These are phyloP conservation scores for Heliconius aoede DNA, from an alignment of 2,888 invertebrate species.

Conservation along the genomic window DNA sequence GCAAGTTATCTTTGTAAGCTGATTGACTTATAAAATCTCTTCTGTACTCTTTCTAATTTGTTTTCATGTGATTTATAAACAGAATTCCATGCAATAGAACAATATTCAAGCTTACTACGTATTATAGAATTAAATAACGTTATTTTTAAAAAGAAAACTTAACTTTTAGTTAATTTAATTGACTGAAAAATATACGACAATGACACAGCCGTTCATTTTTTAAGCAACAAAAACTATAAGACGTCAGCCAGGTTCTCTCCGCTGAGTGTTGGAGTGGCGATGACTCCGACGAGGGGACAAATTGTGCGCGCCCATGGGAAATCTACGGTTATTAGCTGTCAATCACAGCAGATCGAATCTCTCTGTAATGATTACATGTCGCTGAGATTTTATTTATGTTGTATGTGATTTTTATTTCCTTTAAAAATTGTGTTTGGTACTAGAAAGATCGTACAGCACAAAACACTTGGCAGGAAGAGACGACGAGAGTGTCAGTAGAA, in stretches of 20 bases:
- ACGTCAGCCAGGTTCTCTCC: constrained; percentile 41
- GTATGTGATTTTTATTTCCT: background rate
- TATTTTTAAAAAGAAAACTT: too few species aligned
- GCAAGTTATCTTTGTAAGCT: too few species aligned
- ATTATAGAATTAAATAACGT: too few species aligned
- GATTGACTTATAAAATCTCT: too few species aligned
- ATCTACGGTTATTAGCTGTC: constrained; percentile 79
- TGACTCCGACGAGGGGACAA: constrained; percentile 59
- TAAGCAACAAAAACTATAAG: constrained; percentile 12
- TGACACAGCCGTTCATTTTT: background rate
- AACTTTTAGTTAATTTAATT: background rate
- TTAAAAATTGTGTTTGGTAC: background rate
- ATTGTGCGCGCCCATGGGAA: constrained; percentile 71
- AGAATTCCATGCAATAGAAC: too few species aligned
- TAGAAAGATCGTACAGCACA: background rate
- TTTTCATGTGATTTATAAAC: too few species aligned
- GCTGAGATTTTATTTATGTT: constrained; percentile 38
- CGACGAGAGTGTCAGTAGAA: too few species aligned
- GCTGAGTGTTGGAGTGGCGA: constrained; percentile 35
- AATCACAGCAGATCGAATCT: constrained; percentile 60
- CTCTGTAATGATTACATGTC: constrained; percentile 42
- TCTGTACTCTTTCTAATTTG: too few species aligned
- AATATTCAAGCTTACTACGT: too few species aligned
- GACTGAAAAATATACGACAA: background rate
- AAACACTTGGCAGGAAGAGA: too few species aligned